Evolutionary conservation across 2,888 invertebrate genomes (phyloP).

Genomic region (Calliphora vomitoria): DNA sequence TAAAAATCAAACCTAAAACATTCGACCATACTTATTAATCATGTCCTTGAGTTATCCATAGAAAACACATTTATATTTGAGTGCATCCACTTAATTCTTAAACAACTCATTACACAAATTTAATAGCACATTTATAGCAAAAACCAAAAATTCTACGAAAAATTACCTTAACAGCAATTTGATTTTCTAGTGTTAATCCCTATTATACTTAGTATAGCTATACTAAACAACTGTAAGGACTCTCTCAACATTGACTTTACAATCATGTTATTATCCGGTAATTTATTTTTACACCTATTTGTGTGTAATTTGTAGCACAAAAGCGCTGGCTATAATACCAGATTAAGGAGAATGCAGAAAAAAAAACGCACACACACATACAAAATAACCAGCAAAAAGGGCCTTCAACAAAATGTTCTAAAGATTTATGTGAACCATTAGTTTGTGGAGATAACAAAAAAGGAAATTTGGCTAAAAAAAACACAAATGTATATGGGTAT

Average conservation of each 20-base stretch:
- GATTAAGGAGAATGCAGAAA: slow-evolving; percentile 20
- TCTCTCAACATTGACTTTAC: background rate
- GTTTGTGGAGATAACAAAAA: slow-evolving; percentile 15
- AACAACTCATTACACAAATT: background rate
- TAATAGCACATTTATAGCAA: background rate
- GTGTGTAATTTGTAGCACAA: slow-evolving; percentile 45
- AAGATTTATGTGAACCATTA: slow-evolving; percentile 65
- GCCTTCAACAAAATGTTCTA: slow-evolving; percentile 29
- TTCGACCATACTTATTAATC: background rate
- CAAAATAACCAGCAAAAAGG: slow-evolving; percentile 13
- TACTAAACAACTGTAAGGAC: background rate
- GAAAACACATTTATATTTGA: background rate
- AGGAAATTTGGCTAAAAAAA: background rate
- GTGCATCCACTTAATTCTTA: background rate
- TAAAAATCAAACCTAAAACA: too few species aligned
- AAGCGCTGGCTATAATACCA: slow-evolving; percentile 21
- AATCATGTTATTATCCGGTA: slow-evolving; percentile 32
- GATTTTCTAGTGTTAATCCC: background rate
- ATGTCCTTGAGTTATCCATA: background rate
- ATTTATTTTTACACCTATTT: slow-evolving; percentile 58
- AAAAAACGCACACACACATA: background rate
- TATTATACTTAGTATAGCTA: background rate
- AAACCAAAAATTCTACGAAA: background rate
- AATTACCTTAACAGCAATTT: background rate
- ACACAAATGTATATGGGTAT: background rate